Evolutionary conservation across 2,888 invertebrate genomes (phyloP).

Genomic region (Magallana nippona): DNA sequence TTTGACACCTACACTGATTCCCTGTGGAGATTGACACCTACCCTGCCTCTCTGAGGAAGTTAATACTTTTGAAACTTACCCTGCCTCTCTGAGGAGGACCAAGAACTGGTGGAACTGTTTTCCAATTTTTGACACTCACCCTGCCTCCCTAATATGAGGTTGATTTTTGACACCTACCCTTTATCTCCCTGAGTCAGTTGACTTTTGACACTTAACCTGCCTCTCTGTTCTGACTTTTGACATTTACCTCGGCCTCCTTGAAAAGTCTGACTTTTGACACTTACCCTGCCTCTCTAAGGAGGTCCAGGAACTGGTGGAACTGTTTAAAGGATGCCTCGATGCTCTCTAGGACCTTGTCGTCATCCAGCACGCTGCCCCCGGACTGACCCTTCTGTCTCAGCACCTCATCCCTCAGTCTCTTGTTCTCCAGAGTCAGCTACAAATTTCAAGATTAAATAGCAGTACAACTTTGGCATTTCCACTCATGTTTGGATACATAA

Average conservation of each 20-base stretch:
- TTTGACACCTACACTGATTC: slow-evolving; percentile 75
- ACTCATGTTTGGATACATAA: no score
- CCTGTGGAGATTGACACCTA: slow-evolving; percentile 57
- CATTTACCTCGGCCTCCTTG: no score
- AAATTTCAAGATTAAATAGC: neutral
- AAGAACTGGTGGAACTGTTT: slow-evolving; percentile 79
- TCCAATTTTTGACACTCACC: no score
- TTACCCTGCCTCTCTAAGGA: slow-evolving; percentile 78
- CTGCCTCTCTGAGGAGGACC: slow-evolving; percentile 66
- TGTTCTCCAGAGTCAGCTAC: slow-evolving; percentile 77
- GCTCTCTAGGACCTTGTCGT: slow-evolving; percentile 77
- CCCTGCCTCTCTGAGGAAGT: slow-evolving; percentile 73
- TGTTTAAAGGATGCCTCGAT: slow-evolving; percentile 78
- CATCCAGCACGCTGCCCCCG: slow-evolving; percentile 66
- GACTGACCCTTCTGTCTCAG: slow-evolving; percentile 45
- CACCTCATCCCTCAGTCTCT: slow-evolving; percentile 67
- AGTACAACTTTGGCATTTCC: no score
- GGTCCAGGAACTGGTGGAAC: slow-evolving; percentile 78
- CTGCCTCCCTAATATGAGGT: neutral
- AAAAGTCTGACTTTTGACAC: slow-evolving; percentile 25
- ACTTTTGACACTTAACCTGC: slow-evolving; percentile 71
- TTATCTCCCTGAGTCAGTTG: slow-evolving; percentile 70
- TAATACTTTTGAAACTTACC: no score
- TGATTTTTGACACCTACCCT: slow-evolving; percentile 68
- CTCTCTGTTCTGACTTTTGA: slow-evolving; percentile 58